Evolutionary conservation across 2,888 invertebrate species (phyloP).

Genomic region (Plebejus anna): DNA sequence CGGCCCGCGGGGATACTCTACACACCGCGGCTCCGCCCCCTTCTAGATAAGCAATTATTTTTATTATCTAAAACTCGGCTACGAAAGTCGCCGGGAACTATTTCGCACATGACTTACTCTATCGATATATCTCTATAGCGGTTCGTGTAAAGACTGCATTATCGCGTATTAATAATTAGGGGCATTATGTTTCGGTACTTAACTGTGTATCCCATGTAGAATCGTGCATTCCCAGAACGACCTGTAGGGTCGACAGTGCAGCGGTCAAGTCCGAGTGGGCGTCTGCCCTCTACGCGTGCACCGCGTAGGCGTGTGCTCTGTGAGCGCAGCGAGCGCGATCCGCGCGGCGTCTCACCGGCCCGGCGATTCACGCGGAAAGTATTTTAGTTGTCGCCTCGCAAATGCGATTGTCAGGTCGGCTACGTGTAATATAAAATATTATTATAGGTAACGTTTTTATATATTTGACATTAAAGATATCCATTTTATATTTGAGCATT

Average conservation of each 20-base stretch:
- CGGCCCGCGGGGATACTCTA: constrained; percentile 27
- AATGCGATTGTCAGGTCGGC: constrained; percentile 58
- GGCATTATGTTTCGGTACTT: constrained; percentile 69
- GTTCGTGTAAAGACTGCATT: constrained; percentile 20
- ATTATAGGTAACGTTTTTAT: constrained; percentile 53
- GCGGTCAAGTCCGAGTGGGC: constrained; percentile 68
- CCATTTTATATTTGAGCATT: constrained; percentile 65
- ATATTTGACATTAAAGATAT: constrained; percentile 64
- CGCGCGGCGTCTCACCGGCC: not conserved
- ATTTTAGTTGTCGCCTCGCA: constrained; percentile 46
- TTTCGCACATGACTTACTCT: constrained; percentile 28
- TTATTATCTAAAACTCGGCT: constrained; percentile 70
- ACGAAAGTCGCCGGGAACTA: constrained; percentile 48
- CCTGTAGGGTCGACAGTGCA: constrained; percentile 71
- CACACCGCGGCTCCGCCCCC: constrained; percentile 33
- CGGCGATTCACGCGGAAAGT: constrained; percentile 43
- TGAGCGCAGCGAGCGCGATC: constrained; percentile 44
- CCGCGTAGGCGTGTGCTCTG: constrained; percentile 73
- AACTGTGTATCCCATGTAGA: constrained; percentile 74
- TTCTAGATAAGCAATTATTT: constrained; percentile 55
- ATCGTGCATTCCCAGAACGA: constrained; percentile 76
- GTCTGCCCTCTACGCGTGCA: constrained; percentile 71
- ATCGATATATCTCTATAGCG: constrained; percentile 24
- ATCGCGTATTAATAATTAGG: constrained; percentile 51
- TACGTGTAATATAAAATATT: constrained; percentile 53